Conservation (phyloP, 1,140 invertebrate genomes). For the Formica selysi region DNA sequence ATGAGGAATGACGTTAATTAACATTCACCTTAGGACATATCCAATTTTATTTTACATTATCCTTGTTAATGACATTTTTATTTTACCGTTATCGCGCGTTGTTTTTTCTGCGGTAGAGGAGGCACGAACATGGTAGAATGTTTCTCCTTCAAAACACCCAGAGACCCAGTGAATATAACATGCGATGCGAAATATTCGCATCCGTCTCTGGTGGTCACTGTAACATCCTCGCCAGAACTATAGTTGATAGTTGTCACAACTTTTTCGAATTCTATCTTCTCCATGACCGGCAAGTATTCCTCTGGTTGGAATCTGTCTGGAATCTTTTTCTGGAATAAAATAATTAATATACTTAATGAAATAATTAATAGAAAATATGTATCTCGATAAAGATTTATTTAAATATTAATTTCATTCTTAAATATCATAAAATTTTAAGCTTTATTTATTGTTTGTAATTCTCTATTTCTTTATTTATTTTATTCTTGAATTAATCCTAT, state of each 20-base stretch:
- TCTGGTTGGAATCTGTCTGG: slow-evolving; percentile 62
- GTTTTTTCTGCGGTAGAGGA: slow-evolving; percentile 78
- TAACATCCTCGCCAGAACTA: slow-evolving; percentile 69
- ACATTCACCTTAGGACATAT: slow-evolving; percentile 16
- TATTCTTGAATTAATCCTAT: not conserved
- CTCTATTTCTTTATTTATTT: not conserved
- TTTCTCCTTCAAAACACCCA: slow-evolving; percentile 86
- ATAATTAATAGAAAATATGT: not conserved
- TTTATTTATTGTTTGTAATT: not conserved
- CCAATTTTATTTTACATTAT: slow-evolving; percentile 7
- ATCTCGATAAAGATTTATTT: slow-evolving; percentile 25
- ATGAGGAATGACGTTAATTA: slow-evolving; percentile 17
- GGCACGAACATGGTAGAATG: slow-evolving; percentile 83
- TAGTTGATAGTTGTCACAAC: slow-evolving; percentile 81
- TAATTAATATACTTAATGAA: slow-evolving; percentile 16
- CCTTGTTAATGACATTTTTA: slow-evolving; percentile 43
- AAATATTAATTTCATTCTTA: slow-evolving; percentile 22
- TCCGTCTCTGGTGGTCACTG: slow-evolving; percentile 80
- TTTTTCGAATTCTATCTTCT: slow-evolving; percentile 80
- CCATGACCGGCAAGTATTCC: slow-evolving; percentile 74
- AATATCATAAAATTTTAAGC: not conserved
- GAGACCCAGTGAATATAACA: slow-evolving; percentile 85
- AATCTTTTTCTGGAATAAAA: slow-evolving; percentile 76
- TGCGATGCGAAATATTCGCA: slow-evolving; percentile 79
- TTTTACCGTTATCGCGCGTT: slow-evolving; percentile 71